phyloP scores from a whole-genome alignment of 2,113 vertebrate genomes.

The Grammomys dolichurus region DNA sequence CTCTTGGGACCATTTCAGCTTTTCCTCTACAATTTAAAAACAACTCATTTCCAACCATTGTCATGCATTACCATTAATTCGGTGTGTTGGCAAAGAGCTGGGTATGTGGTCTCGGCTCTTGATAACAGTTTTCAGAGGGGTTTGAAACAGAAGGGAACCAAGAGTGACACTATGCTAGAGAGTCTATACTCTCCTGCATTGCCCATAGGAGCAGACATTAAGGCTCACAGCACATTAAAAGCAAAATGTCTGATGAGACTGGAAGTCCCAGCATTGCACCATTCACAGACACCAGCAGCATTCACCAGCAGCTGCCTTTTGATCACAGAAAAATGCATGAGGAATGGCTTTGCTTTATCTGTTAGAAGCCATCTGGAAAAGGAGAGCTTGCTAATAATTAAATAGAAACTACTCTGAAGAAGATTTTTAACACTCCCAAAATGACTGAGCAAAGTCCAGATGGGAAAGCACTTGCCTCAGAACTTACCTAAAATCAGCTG shows the following conservation, averaged over 20 bases:
- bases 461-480: background rate
- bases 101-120: background rate
- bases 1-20: conserved; percentile 22
- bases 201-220: conserved; percentile 27
- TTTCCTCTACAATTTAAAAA: conserved; percentile 63
- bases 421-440: conserved; percentile 73
- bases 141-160: conserved; percentile 39
- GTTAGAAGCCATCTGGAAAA: conserved; percentile 74
- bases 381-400: conserved; percentile 81
- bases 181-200: conserved; percentile 43
- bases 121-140: conserved; percentile 30
- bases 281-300: background rate
- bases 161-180: conserved; percentile 15
- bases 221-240: conserved; percentile 4
- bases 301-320: background rate
- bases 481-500: background rate
- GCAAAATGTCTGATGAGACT: conserved; percentile 40
- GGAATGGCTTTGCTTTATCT: conserved; percentile 68
- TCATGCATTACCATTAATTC: background rate
- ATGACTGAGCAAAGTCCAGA: background rate
- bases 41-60: conserved; percentile 32
- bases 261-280: background rate
- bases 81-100: conserved; percentile 6
- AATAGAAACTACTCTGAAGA: conserved; percentile 62
- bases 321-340: conserved; percentile 68